A percentile compares a stretch with the other conserved stretches of the same genome.
Conservation (phyloP, 2,113 vertebrate species). For the Gasterosteus nipponicus region DNA sequence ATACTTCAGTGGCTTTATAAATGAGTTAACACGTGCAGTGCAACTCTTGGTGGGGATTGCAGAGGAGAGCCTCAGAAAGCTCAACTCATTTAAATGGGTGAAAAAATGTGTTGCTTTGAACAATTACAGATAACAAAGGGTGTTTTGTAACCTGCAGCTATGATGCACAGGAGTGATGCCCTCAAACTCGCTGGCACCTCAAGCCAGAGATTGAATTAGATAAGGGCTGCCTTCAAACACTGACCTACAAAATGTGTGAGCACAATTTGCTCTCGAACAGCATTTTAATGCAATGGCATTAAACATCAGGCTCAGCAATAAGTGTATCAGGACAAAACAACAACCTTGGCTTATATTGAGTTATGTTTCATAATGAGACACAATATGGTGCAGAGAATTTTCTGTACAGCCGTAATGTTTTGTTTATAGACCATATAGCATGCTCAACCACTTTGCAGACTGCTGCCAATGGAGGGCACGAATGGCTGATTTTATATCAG, state of each 20-base stretch:
- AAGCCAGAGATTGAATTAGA: slow-evolving; percentile 40
- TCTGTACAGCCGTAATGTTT: slow-evolving; percentile 23
- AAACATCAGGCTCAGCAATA: neutral
- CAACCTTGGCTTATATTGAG: neutral
- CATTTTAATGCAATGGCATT: slow-evolving; percentile 43
- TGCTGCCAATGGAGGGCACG: slow-evolving; percentile 1
- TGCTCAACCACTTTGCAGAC: slow-evolving; percentile 5
- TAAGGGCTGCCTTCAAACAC: slow-evolving; percentile 32
- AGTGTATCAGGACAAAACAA: neutral
- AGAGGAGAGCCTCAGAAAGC: neutral
- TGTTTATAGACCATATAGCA: slow-evolving; percentile 2
- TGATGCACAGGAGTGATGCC: slow-evolving; percentile 28
- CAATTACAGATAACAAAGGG: slow-evolving; percentile 32
- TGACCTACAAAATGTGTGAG: slow-evolving; percentile 33
- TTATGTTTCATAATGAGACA: slow-evolving; percentile 23
- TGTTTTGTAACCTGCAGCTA: slow-evolving; percentile 38
- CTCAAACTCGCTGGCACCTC: slow-evolving; percentile 6
- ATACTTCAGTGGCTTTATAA: slow-evolving; percentile 57
- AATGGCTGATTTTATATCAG: neutral
- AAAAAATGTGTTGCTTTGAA: slow-evolving; percentile 38
- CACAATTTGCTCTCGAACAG: slow-evolving; percentile 41
- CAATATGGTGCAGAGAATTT: slow-evolving; percentile 16
- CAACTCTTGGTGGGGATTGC: slow-evolving; percentile 2
- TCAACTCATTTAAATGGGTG: slow-evolving; percentile 4
- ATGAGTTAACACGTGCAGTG: slow-evolving; percentile 39